A percentile compares a stretch with the other conserved stretches of the same genome.
Conservation (phyloP, 2,888 invertebrate species). For the Thelaira solivaga region DNA sequence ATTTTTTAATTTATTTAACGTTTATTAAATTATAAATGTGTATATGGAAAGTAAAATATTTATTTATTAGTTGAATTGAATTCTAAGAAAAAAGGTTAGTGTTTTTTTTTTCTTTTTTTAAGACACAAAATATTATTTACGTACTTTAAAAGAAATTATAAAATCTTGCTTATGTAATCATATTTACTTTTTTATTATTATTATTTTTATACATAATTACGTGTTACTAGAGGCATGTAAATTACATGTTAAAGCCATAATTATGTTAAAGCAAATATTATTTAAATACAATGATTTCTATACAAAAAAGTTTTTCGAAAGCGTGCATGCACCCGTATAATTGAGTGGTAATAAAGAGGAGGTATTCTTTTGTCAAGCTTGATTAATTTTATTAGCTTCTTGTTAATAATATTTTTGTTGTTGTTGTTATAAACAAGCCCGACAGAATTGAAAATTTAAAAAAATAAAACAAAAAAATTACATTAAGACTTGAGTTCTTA, state of each 20-base stretch:
- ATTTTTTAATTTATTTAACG: conserved; percentile 20
- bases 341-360: background rate
- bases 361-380: background rate
- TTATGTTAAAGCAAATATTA: background rate
- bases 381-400: background rate
- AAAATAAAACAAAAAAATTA: no score
- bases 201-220: conserved; percentile 24
- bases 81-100: conserved; percentile 46
- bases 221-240: conserved; percentile 38
- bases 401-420: no score
- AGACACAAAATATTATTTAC: conserved; percentile 15
- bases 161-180: conserved; percentile 3
- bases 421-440: no score
- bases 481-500: no score
- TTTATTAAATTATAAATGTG: conserved; percentile 10
- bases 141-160: conserved; percentile 30
- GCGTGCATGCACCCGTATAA: background rate
- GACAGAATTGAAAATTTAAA: no score
- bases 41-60: background rate
- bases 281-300: background rate
- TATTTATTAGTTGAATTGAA: background rate
- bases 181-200: background rate
- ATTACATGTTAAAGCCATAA: conserved; percentile 43
- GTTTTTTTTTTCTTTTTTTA: no score
- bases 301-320: background rate